These are phyloP conservation scores for Numida meleagris DNA, from an alignment of 2,113 vertebrate species.

Conservation along the genomic window DNA sequence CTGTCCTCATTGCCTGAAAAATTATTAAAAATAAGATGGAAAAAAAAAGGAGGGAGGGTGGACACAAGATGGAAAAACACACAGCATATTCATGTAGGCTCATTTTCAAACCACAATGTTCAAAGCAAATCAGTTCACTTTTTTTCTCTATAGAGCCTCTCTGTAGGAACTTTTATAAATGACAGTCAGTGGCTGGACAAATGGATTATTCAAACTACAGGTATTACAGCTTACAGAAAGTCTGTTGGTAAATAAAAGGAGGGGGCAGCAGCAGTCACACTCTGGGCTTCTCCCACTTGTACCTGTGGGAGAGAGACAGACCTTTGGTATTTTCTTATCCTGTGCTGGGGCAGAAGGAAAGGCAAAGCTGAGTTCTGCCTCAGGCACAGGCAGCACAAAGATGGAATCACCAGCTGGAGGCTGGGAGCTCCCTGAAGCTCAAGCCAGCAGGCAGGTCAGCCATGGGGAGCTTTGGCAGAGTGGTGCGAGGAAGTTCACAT, in stretches of 20 bases:
- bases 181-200: neutral
- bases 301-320: neutral
- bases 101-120: neutral
- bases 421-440: slow-evolving; percentile 23
- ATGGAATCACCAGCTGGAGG: slow-evolving; percentile 20
- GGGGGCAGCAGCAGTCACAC: neutral
- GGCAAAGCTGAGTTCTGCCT: neutral
- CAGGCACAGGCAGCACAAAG: neutral
- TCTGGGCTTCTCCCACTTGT: neutral
- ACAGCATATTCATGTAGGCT: neutral
- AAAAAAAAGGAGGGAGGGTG: neutral
- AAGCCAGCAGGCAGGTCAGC: slow-evolving; percentile 27
- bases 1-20: neutral
- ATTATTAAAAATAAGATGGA: neutral
- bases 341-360: neutral
- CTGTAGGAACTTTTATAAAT: neutral
- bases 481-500: slow-evolving; percentile 35
- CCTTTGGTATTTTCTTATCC: neutral
- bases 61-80: neutral
- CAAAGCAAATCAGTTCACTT: neutral
- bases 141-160: neutral
- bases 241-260: neutral
- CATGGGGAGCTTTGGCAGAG: slow-evolving; percentile 28
- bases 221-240: neutral
- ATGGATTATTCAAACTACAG: neutral